These are phyloP conservation scores for Menidia beryllina DNA, from an alignment of 2,113 vertebrate species.

Conservation along the genomic window DNA sequence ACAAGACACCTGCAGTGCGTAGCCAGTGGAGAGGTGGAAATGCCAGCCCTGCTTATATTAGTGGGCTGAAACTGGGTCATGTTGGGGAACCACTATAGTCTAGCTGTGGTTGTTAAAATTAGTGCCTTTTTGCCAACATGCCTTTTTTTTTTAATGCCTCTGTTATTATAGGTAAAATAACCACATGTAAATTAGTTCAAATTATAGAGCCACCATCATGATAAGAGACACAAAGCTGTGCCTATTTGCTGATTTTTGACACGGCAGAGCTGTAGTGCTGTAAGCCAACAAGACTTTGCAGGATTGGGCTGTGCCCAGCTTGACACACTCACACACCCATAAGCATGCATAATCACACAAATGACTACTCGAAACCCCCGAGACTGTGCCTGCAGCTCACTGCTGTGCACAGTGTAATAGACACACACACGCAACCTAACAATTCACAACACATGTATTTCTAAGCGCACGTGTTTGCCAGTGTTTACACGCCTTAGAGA, in stretches of 20 bases:
- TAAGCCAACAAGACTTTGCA: slow-evolving; percentile 28
- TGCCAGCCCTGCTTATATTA: slow-evolving; percentile 37
- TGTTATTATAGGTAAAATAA: slow-evolving; percentile 1
- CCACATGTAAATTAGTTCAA: background rate
- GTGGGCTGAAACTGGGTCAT: slow-evolving; percentile 51
- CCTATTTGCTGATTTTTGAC: slow-evolving; percentile 11
- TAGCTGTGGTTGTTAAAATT: slow-evolving; percentile 23
- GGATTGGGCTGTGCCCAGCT: slow-evolving; percentile 11
- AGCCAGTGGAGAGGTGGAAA: slow-evolving; percentile 38
- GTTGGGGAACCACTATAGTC: slow-evolving; percentile 40
- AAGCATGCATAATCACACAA: slow-evolving; percentile 24
- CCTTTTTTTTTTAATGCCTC: slow-evolving; percentile 1
- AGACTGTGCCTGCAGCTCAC: slow-evolving; percentile 17
- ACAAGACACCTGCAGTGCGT: slow-evolving; percentile 19
- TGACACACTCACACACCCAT: background rate
- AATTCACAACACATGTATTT: slow-evolving; percentile 6
- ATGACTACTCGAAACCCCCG: slow-evolving; percentile 18
- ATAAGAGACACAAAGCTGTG: background rate
- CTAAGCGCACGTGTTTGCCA: background rate
- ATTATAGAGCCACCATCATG: background rate
- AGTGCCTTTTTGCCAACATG: slow-evolving; percentile 11
- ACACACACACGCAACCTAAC: background rate
- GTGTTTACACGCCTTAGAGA: slow-evolving; percentile 21
- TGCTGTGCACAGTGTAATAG: slow-evolving; percentile 3
- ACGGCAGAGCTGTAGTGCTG: slow-evolving; percentile 1